Evolutionary conservation across 1,140 invertebrate species (phyloP), one percentile per base, ranked within the genome.

Genomic region (Drosophila subpulchrella): DNA sequence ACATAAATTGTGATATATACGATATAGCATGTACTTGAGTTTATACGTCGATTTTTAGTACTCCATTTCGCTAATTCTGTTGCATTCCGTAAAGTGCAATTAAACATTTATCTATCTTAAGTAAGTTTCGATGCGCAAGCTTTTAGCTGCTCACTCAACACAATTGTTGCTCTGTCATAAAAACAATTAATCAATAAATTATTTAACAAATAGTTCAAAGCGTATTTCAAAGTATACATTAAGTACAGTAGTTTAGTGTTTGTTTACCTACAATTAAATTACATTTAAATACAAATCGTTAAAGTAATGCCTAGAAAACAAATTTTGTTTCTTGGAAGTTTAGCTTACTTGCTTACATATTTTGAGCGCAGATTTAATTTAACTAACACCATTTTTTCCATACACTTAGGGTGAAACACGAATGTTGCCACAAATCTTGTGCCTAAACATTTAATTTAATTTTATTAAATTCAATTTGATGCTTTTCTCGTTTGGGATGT

Each of bases 191-290:
- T 70, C 50, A 51, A 67, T 81, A 76, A 83, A 77, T 83, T 77
- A 86, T 66, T 76, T 80, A 88, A 88, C 83, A 80, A 74, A 88
- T 83, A 65, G 65, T 68, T 61, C 67, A 81, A 80, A 88, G 83
- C 83, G 79, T 76, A 65, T 85, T 62, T 63, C 50, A 83, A 86
- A 86, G 47, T 83, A 88, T 83, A 82, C 83, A 86, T 70, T 62
- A 62, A 24, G 61, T 75, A 42, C 54, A 76, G 57, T 76, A 39
- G 51, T 75, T 75, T 79, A 44, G 42, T 46, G 66, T 61, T 71
- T 75, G 27, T 60, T 65, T 67, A 78, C 56, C 72, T 86, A 71
- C 53, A 70, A 39, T 48, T 71, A 42, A 71, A 71, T 70, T 71
- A 80, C 70, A 73, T 70, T 73, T 83, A 65, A 82, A 70, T 79